phyloP scores from a whole-genome alignment of 2,113 vertebrate genomes.

The Alaudala cheleensis region DNA sequence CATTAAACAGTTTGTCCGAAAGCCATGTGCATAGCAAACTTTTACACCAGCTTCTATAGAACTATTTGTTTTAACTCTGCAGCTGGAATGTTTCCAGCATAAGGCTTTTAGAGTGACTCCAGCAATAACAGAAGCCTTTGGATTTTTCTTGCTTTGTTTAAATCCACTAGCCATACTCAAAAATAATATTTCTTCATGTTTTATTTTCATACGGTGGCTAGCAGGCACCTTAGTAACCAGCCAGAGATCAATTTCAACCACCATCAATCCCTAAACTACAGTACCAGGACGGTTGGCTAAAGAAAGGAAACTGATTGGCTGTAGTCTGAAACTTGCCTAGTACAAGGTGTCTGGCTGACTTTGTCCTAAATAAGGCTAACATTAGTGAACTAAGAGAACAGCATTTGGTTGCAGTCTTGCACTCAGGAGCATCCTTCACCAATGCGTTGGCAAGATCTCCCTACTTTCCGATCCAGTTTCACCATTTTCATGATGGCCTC shows the following conservation, averaged over 20 bases:
- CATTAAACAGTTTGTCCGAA: conserved; percentile 71
- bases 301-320: conserved; percentile 83
- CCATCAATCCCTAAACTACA: conserved; percentile 84
- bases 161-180: conserved; percentile 85
- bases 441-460: conserved; percentile 98
- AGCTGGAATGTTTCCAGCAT: conserved; percentile 76
- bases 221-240: conserved; percentile 83
- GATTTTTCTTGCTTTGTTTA: conserved; percentile 72
- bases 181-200: conserved; percentile 78
- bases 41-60: conserved; percentile 72
- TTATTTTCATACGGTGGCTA: conserved; percentile 82
- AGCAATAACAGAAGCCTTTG: conserved; percentile 78
- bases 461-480: conserved; percentile 98
- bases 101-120: conserved; percentile 84
- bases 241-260: conserved; percentile 83
- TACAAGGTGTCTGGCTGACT: conserved; percentile 87
- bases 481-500: conserved; percentile 99
- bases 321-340: conserved; percentile 85
- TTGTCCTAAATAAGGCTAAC: conserved; percentile 89
- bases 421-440: conserved; percentile 97
- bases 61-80: conserved; percentile 69
- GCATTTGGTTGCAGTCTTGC: conserved; percentile 79
- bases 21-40: conserved; percentile 72
- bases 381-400: conserved; percentile 86
- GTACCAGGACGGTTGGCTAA: conserved; percentile 84